These are phyloP conservation scores for Gadopsis bispinosus DNA, from an alignment of 2,797 vertebrate species.

Conservation along the genomic window DNA sequence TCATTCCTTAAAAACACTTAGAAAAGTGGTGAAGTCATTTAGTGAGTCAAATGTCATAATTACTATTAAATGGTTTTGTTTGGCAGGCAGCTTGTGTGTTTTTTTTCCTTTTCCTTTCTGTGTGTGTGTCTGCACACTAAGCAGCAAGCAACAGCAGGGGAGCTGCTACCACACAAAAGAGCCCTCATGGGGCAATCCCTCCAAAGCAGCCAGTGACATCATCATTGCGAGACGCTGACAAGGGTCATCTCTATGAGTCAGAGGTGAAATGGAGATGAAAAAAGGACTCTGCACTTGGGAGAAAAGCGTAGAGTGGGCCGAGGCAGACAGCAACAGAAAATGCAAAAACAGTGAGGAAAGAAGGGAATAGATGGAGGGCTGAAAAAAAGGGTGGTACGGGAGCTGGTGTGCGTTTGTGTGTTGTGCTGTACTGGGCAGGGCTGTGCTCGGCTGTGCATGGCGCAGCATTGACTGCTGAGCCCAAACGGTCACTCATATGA, in stretches of 20 bases:
- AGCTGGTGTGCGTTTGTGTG: slow-evolving; percentile 49
- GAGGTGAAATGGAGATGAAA: slow-evolving; percentile 77
- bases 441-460: slow-evolving; percentile 63
- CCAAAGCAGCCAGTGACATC: slow-evolving; percentile 78
- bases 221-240: slow-evolving; percentile 80
- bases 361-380: slow-evolving; percentile 52
- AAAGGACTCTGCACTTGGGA: slow-evolving; percentile 59
- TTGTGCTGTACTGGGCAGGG: slow-evolving; percentile 33
- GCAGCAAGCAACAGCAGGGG: slow-evolving; percentile 68
- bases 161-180: slow-evolving; percentile 69
- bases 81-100: slow-evolving; percentile 31
- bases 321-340: slow-evolving; percentile 41
- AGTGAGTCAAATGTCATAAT: slow-evolving; percentile 65
- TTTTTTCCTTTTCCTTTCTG: slow-evolving; percentile 23
- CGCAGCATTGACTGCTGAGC: slow-evolving; percentile 75
- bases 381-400: slow-evolving; percentile 69
- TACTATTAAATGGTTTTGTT: slow-evolving; percentile 59
- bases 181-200: slow-evolving; percentile 72
- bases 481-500: slow-evolving; percentile 85
- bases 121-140: slow-evolving; percentile 48
- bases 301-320: slow-evolving; percentile 40
- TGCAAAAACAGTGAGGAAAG: slow-evolving; percentile 43
- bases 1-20: slow-evolving; percentile 55
- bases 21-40: slow-evolving; percentile 45
- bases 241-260: slow-evolving; percentile 76